Conservation (phyloP, 2,797 vertebrate genomes). For the Hirundo rustica region DNA sequence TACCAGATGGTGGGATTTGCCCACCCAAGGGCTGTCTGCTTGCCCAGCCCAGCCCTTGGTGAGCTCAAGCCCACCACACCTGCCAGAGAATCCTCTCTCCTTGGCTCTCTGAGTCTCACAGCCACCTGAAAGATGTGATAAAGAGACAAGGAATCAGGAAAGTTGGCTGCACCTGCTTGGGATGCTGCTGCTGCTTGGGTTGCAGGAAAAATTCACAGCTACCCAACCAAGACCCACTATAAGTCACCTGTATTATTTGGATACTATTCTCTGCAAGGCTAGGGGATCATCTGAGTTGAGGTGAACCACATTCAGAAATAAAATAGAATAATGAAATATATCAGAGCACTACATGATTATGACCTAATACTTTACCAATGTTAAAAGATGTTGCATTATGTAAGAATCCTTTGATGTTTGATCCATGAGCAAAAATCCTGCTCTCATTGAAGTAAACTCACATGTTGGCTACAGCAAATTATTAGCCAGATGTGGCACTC, state of each 20-base stretch:
- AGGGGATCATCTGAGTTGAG: background rate
- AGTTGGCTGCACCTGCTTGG: fast-evolving
- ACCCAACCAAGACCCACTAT: background rate
- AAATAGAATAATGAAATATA: slow-evolving; percentile 8
- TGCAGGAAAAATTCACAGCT: background rate
- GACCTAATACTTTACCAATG: background rate
- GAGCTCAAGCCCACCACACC: background rate
- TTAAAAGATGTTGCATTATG: background rate
- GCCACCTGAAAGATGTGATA: background rate
- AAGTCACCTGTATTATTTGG: background rate
- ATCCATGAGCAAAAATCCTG: slow-evolving; percentile 1
- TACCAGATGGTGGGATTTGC: background rate
- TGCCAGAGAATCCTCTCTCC: background rate
- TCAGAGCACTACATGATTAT: background rate
- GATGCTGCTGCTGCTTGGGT: background rate
- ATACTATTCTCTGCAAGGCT: background rate
- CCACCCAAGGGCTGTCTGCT: fast-evolving
- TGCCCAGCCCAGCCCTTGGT: background rate
- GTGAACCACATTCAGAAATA: slow-evolving; percentile 28
- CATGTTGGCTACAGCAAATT: background rate
- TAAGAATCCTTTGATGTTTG: slow-evolving; percentile 26
- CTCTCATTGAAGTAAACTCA: background rate
- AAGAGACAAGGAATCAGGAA: background rate
- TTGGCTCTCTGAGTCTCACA: background rate
- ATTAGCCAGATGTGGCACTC: background rate